Conservation (phyloP, 2,888 invertebrate species). For the Bugula neritina region DNA sequence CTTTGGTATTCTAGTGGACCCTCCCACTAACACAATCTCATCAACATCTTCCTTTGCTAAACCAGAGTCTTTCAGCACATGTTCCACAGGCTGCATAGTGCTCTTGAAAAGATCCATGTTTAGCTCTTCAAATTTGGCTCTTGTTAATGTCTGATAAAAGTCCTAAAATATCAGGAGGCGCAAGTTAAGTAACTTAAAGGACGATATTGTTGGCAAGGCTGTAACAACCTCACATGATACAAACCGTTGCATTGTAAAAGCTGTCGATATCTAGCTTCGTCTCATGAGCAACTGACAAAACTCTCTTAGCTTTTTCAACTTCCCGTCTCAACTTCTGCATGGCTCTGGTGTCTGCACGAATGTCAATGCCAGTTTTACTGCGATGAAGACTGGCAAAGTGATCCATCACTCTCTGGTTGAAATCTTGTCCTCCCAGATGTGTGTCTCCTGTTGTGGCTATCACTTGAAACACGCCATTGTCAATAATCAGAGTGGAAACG, state of each 20-base stretch:
- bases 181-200: too few relatives aligned
- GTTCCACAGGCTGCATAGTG: slow-evolving; percentile 88
- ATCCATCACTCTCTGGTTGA: slow-evolving; percentile 96
- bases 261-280: slow-evolving; percentile 97
- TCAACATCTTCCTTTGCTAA: slow-evolving; percentile 97
- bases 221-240: too few relatives aligned
- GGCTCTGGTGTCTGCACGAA: slow-evolving; percentile 84
- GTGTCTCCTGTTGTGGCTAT: slow-evolving; percentile 86
- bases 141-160: slow-evolving; percentile 93
- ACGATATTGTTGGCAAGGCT: too few relatives aligned
- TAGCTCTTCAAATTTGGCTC: slow-evolving; percentile 96
- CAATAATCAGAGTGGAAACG: slow-evolving; percentile 93
- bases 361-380: slow-evolving; percentile 96
- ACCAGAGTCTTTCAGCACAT: slow-evolving; percentile 95
- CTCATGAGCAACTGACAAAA: slow-evolving; percentile 87
- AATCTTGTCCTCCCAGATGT: slow-evolving; percentile 97
- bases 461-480: slow-evolving; percentile 93
- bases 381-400: slow-evolving; percentile 97
- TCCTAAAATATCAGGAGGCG: too few relatives aligned
- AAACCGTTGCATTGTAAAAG: slow-evolving; percentile 81
- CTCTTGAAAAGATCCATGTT: slow-evolving; percentile 79
- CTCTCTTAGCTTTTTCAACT: slow-evolving; percentile 94
- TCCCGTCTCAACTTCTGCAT: slow-evolving; percentile 93
- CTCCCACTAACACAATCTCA: slow-evolving; percentile 97
- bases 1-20: slow-evolving; percentile 99